A percentile compares a stretch with the other conserved stretches of the same genome.
phyloP scores from a whole-genome alignment of 2,888 invertebrate genomes.

The Diaprepes abbreviatus region DNA sequence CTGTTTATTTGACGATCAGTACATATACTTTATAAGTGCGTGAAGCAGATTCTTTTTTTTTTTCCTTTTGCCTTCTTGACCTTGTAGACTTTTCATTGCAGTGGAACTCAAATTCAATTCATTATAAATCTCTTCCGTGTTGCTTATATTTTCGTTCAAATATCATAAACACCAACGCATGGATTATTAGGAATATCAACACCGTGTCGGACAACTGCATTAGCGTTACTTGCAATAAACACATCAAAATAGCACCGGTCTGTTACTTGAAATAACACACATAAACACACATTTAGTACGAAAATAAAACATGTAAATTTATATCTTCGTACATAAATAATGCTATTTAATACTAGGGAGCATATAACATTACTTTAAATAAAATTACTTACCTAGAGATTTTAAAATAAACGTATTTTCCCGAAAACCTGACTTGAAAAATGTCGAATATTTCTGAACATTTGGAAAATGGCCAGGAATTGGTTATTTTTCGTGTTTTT shows the following conservation, averaged over 20 bases:
- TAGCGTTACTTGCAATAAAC: not conserved
- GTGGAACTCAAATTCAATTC: too few relatives aligned
- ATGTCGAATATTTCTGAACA: slow-evolving; percentile 9
- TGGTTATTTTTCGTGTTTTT: slow-evolving; percentile 3
- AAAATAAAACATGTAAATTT: not conserved
- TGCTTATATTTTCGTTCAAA: too few relatives aligned
- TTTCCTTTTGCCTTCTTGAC: too few relatives aligned
- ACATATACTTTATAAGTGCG: too few relatives aligned
- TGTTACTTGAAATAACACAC: not conserved
- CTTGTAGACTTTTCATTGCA: too few relatives aligned
- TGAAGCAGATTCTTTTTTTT: too few relatives aligned
- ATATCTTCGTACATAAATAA: slow-evolving; percentile 13
- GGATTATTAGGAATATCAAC: not conserved
- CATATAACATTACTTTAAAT: slow-evolving; percentile 12
- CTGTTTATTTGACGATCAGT: too few relatives aligned
- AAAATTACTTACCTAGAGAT: slow-evolving; percentile 10
- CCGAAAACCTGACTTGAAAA: slow-evolving; percentile 19
- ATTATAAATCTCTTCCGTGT: too few relatives aligned
- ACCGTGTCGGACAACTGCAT: not conserved
- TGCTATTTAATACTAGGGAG: not conserved
- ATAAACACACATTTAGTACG: not conserved
- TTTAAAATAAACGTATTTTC: slow-evolving; percentile 42
- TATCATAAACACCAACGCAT: not conserved
- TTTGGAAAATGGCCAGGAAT: slow-evolving; percentile 16
- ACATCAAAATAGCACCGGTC: not conserved